Conservation (phyloP, 2,797 vertebrate genomes). For the Aldrovandia affinis region DNA sequence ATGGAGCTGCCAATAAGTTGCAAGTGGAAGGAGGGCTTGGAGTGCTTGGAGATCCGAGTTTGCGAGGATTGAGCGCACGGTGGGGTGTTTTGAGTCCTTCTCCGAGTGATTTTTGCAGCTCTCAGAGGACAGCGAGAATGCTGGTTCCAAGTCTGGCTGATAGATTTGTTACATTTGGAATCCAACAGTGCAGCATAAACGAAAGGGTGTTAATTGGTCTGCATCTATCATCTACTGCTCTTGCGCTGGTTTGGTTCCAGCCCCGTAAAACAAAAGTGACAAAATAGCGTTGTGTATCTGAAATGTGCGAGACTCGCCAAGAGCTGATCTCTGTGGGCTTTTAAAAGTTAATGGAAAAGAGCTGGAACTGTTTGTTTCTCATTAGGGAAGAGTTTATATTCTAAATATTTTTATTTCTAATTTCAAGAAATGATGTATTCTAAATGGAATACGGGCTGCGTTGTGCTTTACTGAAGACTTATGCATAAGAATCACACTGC, state of each 20-base stretch:
- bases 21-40: constrained; percentile 1
- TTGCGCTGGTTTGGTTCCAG: constrained; percentile 41
- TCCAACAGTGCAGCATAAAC: constrained; percentile 54
- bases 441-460: constrained; percentile 8
- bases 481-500: background rate
- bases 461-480: constrained; percentile 9
- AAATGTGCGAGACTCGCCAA: constrained; percentile 39
- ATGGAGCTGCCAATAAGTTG: constrained; percentile 16
- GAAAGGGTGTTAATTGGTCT: constrained; percentile 64
- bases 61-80: constrained; percentile 42
- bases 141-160: constrained; percentile 54
- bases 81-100: constrained; percentile 49
- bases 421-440: constrained; percentile 22
- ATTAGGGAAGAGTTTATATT: constrained; percentile 38
- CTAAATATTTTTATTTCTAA: constrained; percentile 33
- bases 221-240: constrained; percentile 48
- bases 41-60: constrained; percentile 43
- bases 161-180: constrained; percentile 44
- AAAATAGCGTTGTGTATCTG: constrained; percentile 42
- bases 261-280: constrained; percentile 39
- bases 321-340: constrained; percentile 42
- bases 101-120: constrained; percentile 44
- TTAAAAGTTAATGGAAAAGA: constrained; percentile 35
- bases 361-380: constrained; percentile 29
- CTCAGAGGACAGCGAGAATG: constrained; percentile 54